These are phyloP conservation scores for Flexamia atlantica DNA, from an alignment of 2,888 invertebrate genomes.

Conservation along the genomic window DNA sequence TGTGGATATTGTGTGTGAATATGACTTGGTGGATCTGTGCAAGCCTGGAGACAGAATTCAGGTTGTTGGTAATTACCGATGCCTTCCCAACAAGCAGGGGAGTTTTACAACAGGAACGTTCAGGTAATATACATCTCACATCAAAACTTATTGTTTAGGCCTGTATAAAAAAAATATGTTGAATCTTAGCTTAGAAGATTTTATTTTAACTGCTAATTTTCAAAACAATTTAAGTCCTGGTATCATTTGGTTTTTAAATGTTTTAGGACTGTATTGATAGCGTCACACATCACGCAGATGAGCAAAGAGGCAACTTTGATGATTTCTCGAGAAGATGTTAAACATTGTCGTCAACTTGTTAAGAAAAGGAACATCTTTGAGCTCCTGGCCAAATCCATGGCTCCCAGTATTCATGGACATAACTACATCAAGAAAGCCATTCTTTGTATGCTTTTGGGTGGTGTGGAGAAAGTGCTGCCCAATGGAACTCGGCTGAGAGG, in stretches of 20 bases:
- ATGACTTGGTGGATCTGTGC: conserved; percentile 96
- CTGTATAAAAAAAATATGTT: too few relatives aligned
- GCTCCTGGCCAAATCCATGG: conserved; percentile 92
- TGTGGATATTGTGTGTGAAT: conserved; percentile 96
- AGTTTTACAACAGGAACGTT: conserved; percentile 96
- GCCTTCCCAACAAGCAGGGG: conserved; percentile 95
- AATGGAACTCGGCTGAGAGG: conserved; percentile 96
- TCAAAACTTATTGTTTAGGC: too few relatives aligned
- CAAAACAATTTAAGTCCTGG: conserved; percentile 56
- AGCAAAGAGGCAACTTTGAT: conserved; percentile 90
- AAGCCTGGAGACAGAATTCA: conserved; percentile 99
- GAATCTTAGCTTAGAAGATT: too few relatives aligned
- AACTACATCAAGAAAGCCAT: conserved; percentile 98
- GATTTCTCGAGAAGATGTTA: conserved; percentile 92
- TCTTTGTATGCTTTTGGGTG: conserved; percentile 95
- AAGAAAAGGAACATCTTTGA: conserved; percentile 91
- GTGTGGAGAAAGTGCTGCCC: conserved; percentile 94
- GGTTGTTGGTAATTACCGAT: conserved; percentile 95
- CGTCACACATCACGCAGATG: conserved; percentile 93
- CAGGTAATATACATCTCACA: conserved; percentile 76
- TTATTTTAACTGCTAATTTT: too few relatives aligned
- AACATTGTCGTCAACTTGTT: conserved; percentile 90
- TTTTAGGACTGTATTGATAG: conserved; percentile 92
- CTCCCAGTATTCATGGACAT: conserved; percentile 99
- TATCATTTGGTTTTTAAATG: neutral